Conservation (phyloP, 2,113 vertebrate species). For the Macaca fascicularis region DNA sequence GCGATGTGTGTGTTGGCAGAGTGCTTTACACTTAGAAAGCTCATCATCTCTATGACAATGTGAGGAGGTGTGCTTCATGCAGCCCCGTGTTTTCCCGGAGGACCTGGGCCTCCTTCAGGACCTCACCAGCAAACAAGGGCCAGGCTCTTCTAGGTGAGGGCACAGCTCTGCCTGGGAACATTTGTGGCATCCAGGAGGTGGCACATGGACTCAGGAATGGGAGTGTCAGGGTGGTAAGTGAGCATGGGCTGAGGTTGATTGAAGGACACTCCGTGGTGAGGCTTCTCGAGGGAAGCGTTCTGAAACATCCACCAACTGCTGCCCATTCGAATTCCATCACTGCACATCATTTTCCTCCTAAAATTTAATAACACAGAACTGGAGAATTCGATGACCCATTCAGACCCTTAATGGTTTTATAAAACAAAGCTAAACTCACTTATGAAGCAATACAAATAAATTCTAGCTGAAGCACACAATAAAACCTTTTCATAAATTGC, state of each 20-base stretch:
- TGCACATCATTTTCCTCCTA: background rate
- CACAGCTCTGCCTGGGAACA: background rate
- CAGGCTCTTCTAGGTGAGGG: background rate
- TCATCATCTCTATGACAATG: background rate
- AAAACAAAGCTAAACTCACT: background rate
- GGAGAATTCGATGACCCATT: background rate
- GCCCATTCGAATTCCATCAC: background rate
- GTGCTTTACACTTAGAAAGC: background rate
- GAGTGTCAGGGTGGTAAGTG: too few species aligned
- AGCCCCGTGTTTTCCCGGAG: background rate
- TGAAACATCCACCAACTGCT: too few species aligned
- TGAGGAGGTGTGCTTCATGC: background rate
- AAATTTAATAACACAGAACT: background rate
- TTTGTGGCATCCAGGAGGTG: background rate
- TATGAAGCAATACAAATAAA: background rate
- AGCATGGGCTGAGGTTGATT: background rate
- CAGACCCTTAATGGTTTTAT: background rate
- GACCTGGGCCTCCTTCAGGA: background rate
- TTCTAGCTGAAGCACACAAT: background rate
- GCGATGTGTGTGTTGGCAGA: background rate
- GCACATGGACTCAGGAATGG: background rate
- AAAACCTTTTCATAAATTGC: background rate
- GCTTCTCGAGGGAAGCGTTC: background rate
- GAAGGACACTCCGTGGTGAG: rapidly evolving
- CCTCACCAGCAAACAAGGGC: background rate